Evolutionary conservation across 2,797 vertebrate genomes (phyloP).

Genomic region (Leptodactylus fallax): DNA sequence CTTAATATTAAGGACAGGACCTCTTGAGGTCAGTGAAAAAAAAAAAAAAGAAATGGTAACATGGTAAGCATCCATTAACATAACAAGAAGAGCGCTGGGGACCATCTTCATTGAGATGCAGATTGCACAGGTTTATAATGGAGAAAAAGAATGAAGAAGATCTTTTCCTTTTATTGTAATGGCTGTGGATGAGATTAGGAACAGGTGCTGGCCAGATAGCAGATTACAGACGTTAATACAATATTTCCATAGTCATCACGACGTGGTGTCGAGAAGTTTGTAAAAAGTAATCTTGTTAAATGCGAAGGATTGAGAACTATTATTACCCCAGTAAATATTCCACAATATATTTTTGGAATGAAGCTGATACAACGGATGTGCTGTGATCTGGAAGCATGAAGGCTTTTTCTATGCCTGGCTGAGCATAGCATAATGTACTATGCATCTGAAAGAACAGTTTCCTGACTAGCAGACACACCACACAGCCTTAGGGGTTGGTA

Average conservation of each 20-base stretch:
- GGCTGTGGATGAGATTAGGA: constrained; percentile 36
- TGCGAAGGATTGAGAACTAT: constrained; percentile 45
- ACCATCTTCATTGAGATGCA: constrained; percentile 10
- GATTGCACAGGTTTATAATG: constrained; percentile 8
- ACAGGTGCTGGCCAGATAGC: constrained; percentile 47
- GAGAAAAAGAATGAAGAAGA: neutral
- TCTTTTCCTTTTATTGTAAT: constrained; percentile 29
- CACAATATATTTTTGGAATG: constrained; percentile 63
- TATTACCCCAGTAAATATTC: constrained; percentile 54
- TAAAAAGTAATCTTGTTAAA: constrained; percentile 57
- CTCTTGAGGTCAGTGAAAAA: neutral
- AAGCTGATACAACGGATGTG: constrained; percentile 66
- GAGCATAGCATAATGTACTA: constrained; percentile 70
- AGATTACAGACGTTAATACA: constrained; percentile 34
- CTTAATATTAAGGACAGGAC: too few species aligned
- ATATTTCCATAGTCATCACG: constrained; percentile 27
- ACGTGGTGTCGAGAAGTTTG: constrained; percentile 3
- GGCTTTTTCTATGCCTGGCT: constrained; percentile 66
- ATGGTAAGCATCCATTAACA: neutral
- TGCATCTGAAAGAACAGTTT: constrained; percentile 70
- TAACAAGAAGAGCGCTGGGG: neutral
- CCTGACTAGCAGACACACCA: constrained; percentile 58
- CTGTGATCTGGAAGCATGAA: constrained; percentile 76
- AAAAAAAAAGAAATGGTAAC: neutral
- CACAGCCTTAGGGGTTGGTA: constrained; percentile 36